Evolutionary conservation across 2,113 vertebrate species (phyloP), one percentile per base, ranked within the genome.

Genomic region (Peromyscus polionotus): DNA sequence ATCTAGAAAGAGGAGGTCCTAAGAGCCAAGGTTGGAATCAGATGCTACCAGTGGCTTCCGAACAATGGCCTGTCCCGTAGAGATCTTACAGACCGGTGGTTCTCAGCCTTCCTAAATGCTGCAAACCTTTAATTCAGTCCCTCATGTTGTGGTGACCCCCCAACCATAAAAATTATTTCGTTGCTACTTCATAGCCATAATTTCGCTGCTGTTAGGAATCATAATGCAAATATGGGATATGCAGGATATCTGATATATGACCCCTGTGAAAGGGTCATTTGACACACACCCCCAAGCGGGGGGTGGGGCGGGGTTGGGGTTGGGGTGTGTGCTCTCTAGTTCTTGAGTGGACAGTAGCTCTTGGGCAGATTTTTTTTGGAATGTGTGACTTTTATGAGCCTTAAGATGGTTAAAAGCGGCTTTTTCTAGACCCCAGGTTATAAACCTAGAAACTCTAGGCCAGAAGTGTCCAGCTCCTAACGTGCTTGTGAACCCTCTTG

Each of bases 321-420:
- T 48, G 45, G 45, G 45, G 45, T 48, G 45, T 48, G 45, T 48
- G 45, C 45, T 33, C 57, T 33, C 24, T 88, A 68, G 67, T 72
- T 7, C 75, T 45, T 70, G 73, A 86, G 72, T 36, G 33, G 77
- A 88, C 95, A 96, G 63, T 90, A 96, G 97, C 70, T 97, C 92
- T 95, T 84, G 63, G 72, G 33, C 45, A 67, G 72, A 48, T 91
- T 20, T 20, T 96, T 75, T 77, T 77, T 87, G 76, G 63, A 67
- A 92, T 97, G 72, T 93, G 5, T 95, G 86, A 72, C 17, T 98
- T 98, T 97, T 95, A 87, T 95, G 93, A 97, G 77, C 75, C 97
- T 90, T 95, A 51, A 98, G 94, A 94, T 83, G 36, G 31, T 95
- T 95, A 59, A 98, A 51, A 83, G 33, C 95, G n/a, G 17, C 2